Percentiles rank a stretch among this genome's conserved stretches.
These are phyloP conservation scores for Atherinosoma microstoma DNA, from an alignment of 2,797 vertebrate genomes.

Conservation along the genomic window DNA sequence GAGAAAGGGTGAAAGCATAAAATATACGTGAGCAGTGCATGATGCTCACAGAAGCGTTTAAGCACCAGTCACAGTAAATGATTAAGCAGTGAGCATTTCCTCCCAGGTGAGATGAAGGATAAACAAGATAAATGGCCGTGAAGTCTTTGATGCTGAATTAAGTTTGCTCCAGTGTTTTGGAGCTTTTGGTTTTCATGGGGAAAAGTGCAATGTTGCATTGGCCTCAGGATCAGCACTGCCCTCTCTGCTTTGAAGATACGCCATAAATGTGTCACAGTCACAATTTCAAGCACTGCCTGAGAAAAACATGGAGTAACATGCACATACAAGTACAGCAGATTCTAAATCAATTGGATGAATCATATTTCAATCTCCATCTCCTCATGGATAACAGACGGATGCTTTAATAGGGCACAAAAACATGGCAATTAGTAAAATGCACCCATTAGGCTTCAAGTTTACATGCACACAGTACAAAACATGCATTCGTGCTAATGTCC, in stretches of 20 bases:
- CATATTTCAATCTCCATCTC: neutral
- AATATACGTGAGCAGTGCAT: conserved; percentile 11
- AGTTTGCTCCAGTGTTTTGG: conserved; percentile 58
- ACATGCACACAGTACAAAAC: neutral
- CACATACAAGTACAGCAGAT: neutral
- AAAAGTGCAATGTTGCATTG: conserved; percentile 58
- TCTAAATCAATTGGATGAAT: neutral
- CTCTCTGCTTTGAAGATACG: conserved; percentile 67
- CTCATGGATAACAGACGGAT: neutral
- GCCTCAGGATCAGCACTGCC: conserved; percentile 66
- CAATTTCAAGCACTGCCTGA: conserved; percentile 37
- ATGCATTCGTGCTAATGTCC: conserved; percentile 10
- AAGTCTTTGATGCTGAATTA: conserved; percentile 65
- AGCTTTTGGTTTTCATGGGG: conserved; percentile 30
- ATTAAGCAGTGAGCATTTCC: conserved; percentile 60
- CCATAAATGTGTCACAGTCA: conserved; percentile 44
- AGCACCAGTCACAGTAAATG: conserved; percentile 59
- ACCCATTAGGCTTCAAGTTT: neutral
- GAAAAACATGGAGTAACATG: neutral
- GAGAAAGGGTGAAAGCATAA: conserved; percentile 6
- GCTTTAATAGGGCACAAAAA: conserved; percentile 1
- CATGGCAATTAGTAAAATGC: conserved; percentile 28
- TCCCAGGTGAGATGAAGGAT: conserved; percentile 73
- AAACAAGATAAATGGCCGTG: conserved; percentile 55
- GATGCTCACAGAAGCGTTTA: conserved; percentile 45